These are phyloP conservation scores for Andrena chrysosceles DNA, from an alignment of 2,888 invertebrate species.

Conservation along the genomic window DNA sequence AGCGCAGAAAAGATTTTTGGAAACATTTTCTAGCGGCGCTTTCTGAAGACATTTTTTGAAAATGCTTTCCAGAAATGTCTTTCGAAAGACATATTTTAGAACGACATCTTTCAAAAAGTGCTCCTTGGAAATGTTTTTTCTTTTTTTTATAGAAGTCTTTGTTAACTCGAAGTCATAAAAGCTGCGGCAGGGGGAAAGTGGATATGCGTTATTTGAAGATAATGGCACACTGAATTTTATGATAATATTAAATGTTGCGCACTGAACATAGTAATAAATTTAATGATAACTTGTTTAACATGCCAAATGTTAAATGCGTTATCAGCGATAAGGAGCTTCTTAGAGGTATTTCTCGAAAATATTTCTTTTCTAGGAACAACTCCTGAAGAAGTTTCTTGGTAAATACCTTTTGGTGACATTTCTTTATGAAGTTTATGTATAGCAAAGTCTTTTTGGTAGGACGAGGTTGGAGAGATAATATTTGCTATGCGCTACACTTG, in stretches of 20 bases:
- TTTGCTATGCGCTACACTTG: not conserved
- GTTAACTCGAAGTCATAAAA: constrained; percentile 17
- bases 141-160: constrained; percentile 19
- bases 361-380: constrained; percentile 32
- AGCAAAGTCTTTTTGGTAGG: constrained; percentile 25
- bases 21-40: constrained; percentile 39
- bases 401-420: constrained; percentile 2
- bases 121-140: constrained; percentile 8
- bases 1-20: constrained; percentile 25
- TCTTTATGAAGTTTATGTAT: constrained; percentile 10
- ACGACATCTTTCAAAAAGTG: constrained; percentile 18
- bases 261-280: constrained; percentile 47
- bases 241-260: constrained; percentile 55
- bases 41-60: constrained; percentile 23
- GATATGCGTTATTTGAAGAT: constrained; percentile 31
- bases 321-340: constrained; percentile 33
- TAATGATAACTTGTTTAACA: constrained; percentile 21
- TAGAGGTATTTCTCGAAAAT: constrained; percentile 29
- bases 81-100: not conserved
- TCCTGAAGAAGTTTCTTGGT: constrained; percentile 16
- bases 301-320: constrained; percentile 20
- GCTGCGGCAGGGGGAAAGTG: constrained; percentile 6
- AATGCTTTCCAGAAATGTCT: not conserved
- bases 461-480: constrained; percentile 32
- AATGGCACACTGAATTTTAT: constrained; percentile 56